These are phyloP conservation scores for Capitulum mitella DNA, from an alignment of 2,888 invertebrate species.

Conservation along the genomic window DNA sequence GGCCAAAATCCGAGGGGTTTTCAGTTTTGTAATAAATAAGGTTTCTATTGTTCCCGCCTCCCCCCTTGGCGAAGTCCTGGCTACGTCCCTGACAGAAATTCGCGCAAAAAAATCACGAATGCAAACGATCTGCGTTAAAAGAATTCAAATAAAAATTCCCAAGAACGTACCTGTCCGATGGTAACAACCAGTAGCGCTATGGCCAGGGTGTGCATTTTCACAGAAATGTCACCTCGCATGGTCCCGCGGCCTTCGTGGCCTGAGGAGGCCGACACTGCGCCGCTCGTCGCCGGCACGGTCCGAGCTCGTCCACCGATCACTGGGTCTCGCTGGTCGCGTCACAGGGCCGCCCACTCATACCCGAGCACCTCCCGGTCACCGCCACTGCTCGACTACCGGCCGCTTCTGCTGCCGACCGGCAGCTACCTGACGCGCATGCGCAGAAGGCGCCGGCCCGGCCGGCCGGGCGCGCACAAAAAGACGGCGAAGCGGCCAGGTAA, in stretches of 20 bases:
- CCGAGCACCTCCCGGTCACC: not conserved
- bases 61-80: too few species aligned
- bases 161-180: not conserved
- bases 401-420: not conserved
- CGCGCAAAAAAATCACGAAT: too few species aligned
- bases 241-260: not conserved
- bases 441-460: not conserved
- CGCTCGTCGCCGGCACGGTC: too few species aligned
- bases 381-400: not conserved
- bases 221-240: not conserved
- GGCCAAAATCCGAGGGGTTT: too few species aligned
- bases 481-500: not conserved
- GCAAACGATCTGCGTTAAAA: too few species aligned
- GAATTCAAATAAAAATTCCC: too few species aligned
- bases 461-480: constrained; percentile 3
- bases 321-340: not conserved
- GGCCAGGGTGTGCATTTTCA: not conserved
- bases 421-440: constrained; percentile 21
- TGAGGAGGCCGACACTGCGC: not conserved
- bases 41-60: too few species aligned
- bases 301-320: not conserved
- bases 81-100: too few species aligned
- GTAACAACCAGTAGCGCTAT: not conserved
- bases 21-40: too few species aligned
- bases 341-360: not conserved